Evolutionary conservation across 1,140 invertebrate species (phyloP), one percentile per base, ranked within the genome.

Genomic region (Homarus americanus): DNA sequence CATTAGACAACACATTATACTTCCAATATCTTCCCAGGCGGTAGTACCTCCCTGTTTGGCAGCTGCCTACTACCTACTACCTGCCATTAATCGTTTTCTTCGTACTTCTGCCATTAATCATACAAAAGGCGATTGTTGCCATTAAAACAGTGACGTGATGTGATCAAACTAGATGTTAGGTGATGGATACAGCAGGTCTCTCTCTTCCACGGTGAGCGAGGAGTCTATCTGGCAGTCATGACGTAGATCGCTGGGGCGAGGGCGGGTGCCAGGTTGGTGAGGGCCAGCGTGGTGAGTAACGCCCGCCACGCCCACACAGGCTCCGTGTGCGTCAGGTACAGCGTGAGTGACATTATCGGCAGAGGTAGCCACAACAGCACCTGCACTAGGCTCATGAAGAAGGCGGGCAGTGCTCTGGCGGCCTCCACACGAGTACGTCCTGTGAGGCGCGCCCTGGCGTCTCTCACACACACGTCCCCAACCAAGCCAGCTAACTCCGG

Each of bases 201-300:
- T n/a, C n/a, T n/a, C n/a, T n/a, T n/a, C n/a, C n/a, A n/a, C n/a
- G n/a, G n/a, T n/a, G n/a, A 49, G 12, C 15, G 44, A 5, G 44
- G 44, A 7, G 44, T 7, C 15, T 49, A 49, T 15, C 44, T 5
- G 12, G 44, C 80, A 20, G 69, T 69, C 10, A 44, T 34, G 28
- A 85, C 32, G 15, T 75, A 85, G 10, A 34, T 9, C 3, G 40
- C 24, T 15, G 69, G 72, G 24, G 69, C 63, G n/a, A 85, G 41
- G 12, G 83, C 83, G 1, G 83, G 83, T 20, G 69, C 32, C 20
- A 73, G 83, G 66, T 38, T 85, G 20, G 83, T 75, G n/a, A 85
- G 15, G 12, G 38, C 1, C 1, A 85, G 66, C 12, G 41, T 32
- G 15, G 32, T 28, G 2, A 85, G 40, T 12, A 66, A 40, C 2